phyloP scores from a whole-genome alignment of 2,113 vertebrate genomes.

The Pao palembangensis region DNA sequence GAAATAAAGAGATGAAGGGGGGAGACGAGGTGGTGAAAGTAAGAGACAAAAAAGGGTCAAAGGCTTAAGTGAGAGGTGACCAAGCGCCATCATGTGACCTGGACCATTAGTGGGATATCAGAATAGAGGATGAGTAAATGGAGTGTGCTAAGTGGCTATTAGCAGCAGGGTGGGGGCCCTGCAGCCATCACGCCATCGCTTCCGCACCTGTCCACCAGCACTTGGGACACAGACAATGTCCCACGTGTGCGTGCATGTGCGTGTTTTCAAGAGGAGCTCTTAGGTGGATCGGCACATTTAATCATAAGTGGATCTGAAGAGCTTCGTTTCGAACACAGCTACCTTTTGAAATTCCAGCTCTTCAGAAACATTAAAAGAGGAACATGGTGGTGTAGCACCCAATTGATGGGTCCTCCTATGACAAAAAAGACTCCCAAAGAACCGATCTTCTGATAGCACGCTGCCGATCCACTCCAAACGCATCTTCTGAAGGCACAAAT shows the following conservation, averaged over 20 bases:
- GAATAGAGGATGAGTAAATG: conserved; percentile 61
- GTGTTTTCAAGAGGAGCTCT: conserved; percentile 36
- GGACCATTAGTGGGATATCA: conserved; percentile 55
- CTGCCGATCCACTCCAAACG: not conserved
- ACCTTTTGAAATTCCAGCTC: conserved; percentile 8
- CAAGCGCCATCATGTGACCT: conserved; percentile 39
- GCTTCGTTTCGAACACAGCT: conserved; percentile 35
- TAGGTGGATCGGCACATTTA: conserved; percentile 37
- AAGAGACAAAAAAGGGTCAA: conserved; percentile 41
- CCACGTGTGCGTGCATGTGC: conserved; percentile 22
- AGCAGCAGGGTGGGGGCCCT: conserved; percentile 37
- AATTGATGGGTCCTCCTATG: conserved; percentile 16
- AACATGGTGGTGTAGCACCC: conserved; percentile 19
- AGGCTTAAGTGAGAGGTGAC: conserved; percentile 36
- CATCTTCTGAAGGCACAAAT: not conserved
- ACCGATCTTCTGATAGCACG: not conserved
- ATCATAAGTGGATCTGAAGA: conserved; percentile 44
- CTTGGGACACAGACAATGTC: conserved; percentile 40
- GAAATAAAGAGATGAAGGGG: conserved; percentile 1
- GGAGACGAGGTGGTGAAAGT: conserved; percentile 19
- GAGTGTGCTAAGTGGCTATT: conserved; percentile 61
- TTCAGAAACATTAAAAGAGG: conserved; percentile 37
- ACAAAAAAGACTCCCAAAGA: not conserved
- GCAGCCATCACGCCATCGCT: conserved; percentile 35
- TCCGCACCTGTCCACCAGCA: conserved; percentile 54